Evolutionary conservation across 2,888 invertebrate genomes (phyloP).

Genomic region (Agonopterix subpropinquella): DNA sequence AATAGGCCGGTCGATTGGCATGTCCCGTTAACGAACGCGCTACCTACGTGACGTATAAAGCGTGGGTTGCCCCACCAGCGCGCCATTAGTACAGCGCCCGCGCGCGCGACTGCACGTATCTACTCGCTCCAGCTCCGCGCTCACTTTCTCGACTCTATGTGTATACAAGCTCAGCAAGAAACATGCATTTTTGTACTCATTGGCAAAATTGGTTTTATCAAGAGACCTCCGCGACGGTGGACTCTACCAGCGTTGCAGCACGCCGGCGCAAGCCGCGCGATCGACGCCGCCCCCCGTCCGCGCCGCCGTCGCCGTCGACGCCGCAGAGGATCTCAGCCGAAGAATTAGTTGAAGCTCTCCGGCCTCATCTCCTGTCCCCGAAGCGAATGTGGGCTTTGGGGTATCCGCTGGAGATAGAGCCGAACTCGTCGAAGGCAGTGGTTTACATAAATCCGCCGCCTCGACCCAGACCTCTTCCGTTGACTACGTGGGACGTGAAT

Average conservation of each 20-base stretch:
- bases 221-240: slow-evolving; percentile 65
- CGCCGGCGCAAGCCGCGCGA: slow-evolving; percentile 55
- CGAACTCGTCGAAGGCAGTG: slow-evolving; percentile 77
- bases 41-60: slow-evolving; percentile 71
- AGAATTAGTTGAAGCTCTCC: slow-evolving; percentile 74
- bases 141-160: slow-evolving; percentile 70
- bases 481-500: slow-evolving; percentile 77
- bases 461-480: slow-evolving; percentile 50
- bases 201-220: slow-evolving; percentile 68
- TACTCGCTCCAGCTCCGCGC: slow-evolving; percentile 53
- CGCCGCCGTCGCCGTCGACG: slow-evolving; percentile 63
- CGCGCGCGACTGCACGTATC: slow-evolving; percentile 70
- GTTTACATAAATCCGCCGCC: slow-evolving; percentile 77
- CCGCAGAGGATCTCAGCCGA: slow-evolving; percentile 74
- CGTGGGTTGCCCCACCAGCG: slow-evolving; percentile 67
- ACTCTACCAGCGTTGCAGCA: slow-evolving; percentile 57
- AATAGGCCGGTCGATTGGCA: slow-evolving; percentile 70
- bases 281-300: slow-evolving; percentile 60
- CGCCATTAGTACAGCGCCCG: slow-evolving; percentile 70
- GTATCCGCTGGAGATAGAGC: slow-evolving; percentile 81
- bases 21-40: slow-evolving; percentile 70
- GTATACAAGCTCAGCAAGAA: slow-evolving; percentile 61
- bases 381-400: slow-evolving; percentile 80
- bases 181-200: slow-evolving; percentile 68
- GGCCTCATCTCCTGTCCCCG: slow-evolving; percentile 77